These are phyloP conservation scores for Aleadryas rufinucha DNA, from an alignment of 2,113 vertebrate genomes.

Conservation along the genomic window DNA sequence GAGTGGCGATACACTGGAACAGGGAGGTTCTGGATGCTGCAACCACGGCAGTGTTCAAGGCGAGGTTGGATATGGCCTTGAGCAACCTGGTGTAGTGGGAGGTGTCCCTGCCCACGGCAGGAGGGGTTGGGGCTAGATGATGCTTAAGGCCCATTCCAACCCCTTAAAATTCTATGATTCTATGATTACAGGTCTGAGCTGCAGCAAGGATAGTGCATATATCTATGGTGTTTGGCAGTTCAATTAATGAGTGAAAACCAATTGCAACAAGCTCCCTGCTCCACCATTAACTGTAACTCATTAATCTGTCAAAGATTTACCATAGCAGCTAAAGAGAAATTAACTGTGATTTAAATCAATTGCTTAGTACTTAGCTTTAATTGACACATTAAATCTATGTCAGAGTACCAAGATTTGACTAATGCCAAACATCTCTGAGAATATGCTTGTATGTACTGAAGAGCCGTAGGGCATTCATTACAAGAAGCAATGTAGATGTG, in stretches of 20 bases:
- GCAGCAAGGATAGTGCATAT: not conserved
- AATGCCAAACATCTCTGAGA: slow-evolving; percentile 20
- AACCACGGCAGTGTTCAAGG: not conserved
- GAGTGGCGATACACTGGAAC: not conserved
- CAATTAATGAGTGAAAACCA: not conserved
- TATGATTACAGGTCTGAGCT: not conserved
- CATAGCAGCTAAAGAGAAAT: not conserved
- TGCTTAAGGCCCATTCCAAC: not conserved
- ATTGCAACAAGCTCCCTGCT: not conserved
- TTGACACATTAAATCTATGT: slow-evolving; percentile 24
- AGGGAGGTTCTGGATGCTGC: not conserved
- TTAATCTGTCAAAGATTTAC: slow-evolving; percentile 21
- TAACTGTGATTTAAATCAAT: slow-evolving; percentile 49
- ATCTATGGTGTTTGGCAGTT: not conserved
- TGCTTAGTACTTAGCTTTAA: slow-evolving; percentile 28
- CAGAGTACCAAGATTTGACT: slow-evolving; percentile 33
- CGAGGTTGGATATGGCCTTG: not conserved
- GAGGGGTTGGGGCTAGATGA: not conserved
- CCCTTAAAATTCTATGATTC: too few relatives aligned
- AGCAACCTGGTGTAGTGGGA: not conserved
- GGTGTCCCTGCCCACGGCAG: not conserved
- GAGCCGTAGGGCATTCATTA: not conserved
- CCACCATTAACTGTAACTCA: not conserved
- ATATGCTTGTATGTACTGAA: not conserved
- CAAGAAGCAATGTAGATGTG: not conserved